Percentiles rank a stretch among this genome's conserved stretches.
These are phyloP conservation scores for Synergus japonicus DNA, from an alignment of 2,888 invertebrate genomes.

Conservation along the genomic window DNA sequence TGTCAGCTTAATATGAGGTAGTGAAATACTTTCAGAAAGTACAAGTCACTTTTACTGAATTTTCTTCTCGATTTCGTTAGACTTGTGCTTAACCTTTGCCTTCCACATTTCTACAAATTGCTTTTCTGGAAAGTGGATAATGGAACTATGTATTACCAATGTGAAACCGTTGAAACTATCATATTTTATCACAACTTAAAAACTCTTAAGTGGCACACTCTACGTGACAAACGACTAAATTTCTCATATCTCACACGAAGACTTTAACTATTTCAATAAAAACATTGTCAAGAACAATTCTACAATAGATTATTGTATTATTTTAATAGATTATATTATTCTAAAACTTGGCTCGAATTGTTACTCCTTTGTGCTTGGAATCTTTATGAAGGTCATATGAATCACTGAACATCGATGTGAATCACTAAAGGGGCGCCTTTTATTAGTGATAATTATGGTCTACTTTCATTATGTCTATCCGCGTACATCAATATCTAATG, in stretches of 20 bases:
- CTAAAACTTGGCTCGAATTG: neutral
- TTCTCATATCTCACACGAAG: neutral
- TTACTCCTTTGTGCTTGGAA: neutral
- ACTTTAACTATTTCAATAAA: neutral
- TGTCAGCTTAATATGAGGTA: neutral
- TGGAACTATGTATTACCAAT: conserved; percentile 8
- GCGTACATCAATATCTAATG: conserved; percentile 38
- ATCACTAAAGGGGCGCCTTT: conserved; percentile 32
- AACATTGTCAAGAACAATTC: no score
- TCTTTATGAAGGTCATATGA: conserved; percentile 18
- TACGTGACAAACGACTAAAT: conserved; percentile 17
- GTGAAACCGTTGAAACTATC: conserved; percentile 8
- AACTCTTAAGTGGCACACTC: conserved; percentile 12
- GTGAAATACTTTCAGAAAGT: conserved; percentile 1
- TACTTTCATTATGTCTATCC: conserved; percentile 33
- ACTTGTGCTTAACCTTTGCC: conserved; percentile 20
- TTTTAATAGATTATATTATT: neutral
- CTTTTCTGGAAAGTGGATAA: conserved; percentile 37
- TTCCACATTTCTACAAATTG: conserved; percentile 37
- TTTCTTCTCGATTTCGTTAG: conserved; percentile 33
- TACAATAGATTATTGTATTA: no score
- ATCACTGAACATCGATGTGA: conserved; percentile 35
- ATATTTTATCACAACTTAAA: conserved; percentile 7
- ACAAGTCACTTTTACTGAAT: conserved; percentile 5
- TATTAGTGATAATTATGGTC: conserved; percentile 39